These are phyloP conservation scores for Oryzias javanicus DNA, from an alignment of 2,113 vertebrate genomes.

Conservation along the genomic window DNA sequence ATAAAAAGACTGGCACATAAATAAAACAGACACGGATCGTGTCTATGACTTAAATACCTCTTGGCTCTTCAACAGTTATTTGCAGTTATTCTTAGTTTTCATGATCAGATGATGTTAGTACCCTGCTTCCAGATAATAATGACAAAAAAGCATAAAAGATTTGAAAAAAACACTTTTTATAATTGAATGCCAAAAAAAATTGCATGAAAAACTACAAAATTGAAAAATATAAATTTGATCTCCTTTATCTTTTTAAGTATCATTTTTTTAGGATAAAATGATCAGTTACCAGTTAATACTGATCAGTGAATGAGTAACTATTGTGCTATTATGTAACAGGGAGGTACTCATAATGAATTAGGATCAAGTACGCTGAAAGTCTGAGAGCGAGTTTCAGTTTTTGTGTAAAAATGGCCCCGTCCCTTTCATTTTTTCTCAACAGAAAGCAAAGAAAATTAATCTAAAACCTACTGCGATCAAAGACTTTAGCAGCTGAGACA, in stretches of 20 bases:
- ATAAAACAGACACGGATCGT: no score
- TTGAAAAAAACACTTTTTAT: no score
- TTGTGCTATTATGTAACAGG: no score
- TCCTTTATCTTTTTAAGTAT: neutral
- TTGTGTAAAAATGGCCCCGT: slow-evolving; percentile 46
- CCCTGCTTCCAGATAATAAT: no score
- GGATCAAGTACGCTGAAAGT: slow-evolving; percentile 35
- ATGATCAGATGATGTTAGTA: no score
- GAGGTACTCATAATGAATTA: neutral
- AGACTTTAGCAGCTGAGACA: slow-evolving; percentile 58
- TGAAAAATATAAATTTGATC: neutral
- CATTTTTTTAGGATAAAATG: neutral
- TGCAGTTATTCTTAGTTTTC: no score
- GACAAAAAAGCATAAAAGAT: neutral
- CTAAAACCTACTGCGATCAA: slow-evolving; percentile 61
- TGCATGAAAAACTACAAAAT: neutral
- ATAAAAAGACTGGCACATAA: no score
- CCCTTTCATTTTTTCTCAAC: slow-evolving; percentile 52
- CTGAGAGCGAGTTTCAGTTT: slow-evolving; percentile 20
- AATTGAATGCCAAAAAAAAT: no score
- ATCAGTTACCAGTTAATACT: no score
- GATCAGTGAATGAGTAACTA: no score
- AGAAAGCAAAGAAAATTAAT: slow-evolving; percentile 69
- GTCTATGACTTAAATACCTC: no score
- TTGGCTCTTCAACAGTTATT: no score